Base-by-base conservation (phyloP, 2,113 vertebrate genomes). In the Myotis lucifugus region DNA sequence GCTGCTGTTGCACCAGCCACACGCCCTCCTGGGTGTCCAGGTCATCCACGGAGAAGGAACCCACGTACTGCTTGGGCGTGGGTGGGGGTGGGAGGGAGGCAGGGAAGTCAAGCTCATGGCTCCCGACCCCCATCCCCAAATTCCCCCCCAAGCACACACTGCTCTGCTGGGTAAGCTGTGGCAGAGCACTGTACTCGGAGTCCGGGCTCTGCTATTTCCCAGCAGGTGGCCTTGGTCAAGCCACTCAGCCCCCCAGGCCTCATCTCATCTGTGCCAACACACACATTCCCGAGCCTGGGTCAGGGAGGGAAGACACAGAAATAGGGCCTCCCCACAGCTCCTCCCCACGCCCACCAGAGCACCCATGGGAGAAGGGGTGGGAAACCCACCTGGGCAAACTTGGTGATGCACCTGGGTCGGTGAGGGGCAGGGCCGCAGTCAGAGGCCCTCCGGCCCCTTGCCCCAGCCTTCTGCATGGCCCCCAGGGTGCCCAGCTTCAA, bases 21-120 rank as follows among this genome's bases (percentile, higher is more conserved):
- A 97, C 99, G 70, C 98, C 98, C 50, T 99, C 99, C 97, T 99
- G 99, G 79, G 99, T 96, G 74, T 99, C 99, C 91, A 96, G 40
- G 96, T 99, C 98, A 1, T 99, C 99, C 97, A 99, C 98, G 0
- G 85, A 85, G 96, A 99, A 99, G 56, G 99, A 99, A 72, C 99
- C 99, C 94, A 99, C 98, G 0, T 99, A 99, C 99, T 99, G 96
- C 1, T 92, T 25, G 46, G 19, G 18, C n/a, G 7, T 2, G 48
- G 74, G 74, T 48, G 19, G 40, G 18, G 25, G 2, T 11, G 23
- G 50, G 37, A 50, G 2, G 9, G 19, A 54, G 54, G 40, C 4
- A 9, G 21, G 25, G n/a, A 25, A 52, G 21, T 94, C 59, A 87
- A 83, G 79, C 17, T 34, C 21, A 2, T 0, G 56, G 56, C 4